Conservation (phyloP, 2,888 invertebrate species). For the Lapara coniferarum region DNA sequence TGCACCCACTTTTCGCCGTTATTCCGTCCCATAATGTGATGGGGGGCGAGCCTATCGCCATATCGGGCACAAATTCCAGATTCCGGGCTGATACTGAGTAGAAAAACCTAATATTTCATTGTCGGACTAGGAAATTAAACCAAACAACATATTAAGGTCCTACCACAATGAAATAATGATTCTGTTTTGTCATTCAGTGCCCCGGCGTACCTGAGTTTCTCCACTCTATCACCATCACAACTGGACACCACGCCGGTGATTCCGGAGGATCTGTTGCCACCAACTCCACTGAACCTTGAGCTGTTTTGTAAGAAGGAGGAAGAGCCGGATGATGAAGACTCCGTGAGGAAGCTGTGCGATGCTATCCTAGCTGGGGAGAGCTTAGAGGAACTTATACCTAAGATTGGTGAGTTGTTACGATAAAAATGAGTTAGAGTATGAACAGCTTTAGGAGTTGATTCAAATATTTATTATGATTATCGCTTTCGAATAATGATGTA, state of each 20-base stretch:
- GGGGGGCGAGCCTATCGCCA: too few species aligned
- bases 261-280: slow-evolving; percentile 67
- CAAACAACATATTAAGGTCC: too few species aligned
- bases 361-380: slow-evolving; percentile 63
- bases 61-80: too few species aligned
- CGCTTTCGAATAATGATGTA: too few species aligned
- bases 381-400: slow-evolving; percentile 67
- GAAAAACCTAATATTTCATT: too few species aligned
- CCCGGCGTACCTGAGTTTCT: slow-evolving; percentile 67
- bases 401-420: slow-evolving; percentile 58
- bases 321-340: slow-evolving; percentile 39
- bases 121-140: too few species aligned
- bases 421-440: background rate
- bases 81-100: too few species aligned
- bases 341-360: slow-evolving; percentile 56
- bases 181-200: slow-evolving; percentile 50
- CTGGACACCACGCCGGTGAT: slow-evolving; percentile 57
- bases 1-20: too few species aligned
- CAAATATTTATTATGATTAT: too few species aligned
- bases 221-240: slow-evolving; percentile 42
- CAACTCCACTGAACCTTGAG: slow-evolving; percentile 55
- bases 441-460: too few species aligned
- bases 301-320: slow-evolving; percentile 46
- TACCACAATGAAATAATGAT: too few species aligned
- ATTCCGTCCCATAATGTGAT: too few species aligned